These are phyloP conservation scores for Prosapia bicincta DNA, from an alignment of 2,888 invertebrate species.

Conservation along the genomic window DNA sequence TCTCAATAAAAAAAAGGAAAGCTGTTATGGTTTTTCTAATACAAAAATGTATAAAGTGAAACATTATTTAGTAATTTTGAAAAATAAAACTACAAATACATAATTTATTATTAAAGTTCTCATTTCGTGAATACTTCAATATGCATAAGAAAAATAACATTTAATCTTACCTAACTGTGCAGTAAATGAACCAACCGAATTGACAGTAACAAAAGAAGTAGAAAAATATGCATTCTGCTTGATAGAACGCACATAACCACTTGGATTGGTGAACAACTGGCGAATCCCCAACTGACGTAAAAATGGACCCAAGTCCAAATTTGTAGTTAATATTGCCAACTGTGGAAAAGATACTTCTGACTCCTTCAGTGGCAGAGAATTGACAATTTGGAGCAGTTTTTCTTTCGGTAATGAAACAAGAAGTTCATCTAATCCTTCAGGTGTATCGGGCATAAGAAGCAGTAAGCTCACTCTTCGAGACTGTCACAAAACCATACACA, in stretches of 20 bases:
- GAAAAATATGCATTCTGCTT: conserved; percentile 43
- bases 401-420: conserved; percentile 34
- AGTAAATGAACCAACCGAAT: conserved; percentile 41
- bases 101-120: too few species aligned
- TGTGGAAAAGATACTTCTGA: conserved; percentile 42
- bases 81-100: too few species aligned
- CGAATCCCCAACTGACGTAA: conserved; percentile 40
- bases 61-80: too few species aligned
- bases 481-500: conserved; percentile 32
- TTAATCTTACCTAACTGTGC: conserved; percentile 40
- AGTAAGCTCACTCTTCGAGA: conserved; percentile 39
- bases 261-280: conserved; percentile 35
- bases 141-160: too few species aligned
- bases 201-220: conserved; percentile 43
- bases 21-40: too few species aligned
- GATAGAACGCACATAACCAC: conserved; percentile 17
- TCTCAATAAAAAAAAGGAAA: too few species aligned
- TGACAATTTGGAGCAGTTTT: conserved; percentile 36
- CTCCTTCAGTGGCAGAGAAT: conserved; percentile 38
- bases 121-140: too few species aligned
- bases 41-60: too few species aligned
- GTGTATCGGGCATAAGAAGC: conserved; percentile 41
- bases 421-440: conserved; percentile 37
- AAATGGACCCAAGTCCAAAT: conserved; percentile 40
- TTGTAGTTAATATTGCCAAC: conserved; percentile 40